These are phyloP conservation scores for Crocidura indochinensis DNA, from an alignment of 2,797 vertebrate genomes.

Conservation along the genomic window DNA sequence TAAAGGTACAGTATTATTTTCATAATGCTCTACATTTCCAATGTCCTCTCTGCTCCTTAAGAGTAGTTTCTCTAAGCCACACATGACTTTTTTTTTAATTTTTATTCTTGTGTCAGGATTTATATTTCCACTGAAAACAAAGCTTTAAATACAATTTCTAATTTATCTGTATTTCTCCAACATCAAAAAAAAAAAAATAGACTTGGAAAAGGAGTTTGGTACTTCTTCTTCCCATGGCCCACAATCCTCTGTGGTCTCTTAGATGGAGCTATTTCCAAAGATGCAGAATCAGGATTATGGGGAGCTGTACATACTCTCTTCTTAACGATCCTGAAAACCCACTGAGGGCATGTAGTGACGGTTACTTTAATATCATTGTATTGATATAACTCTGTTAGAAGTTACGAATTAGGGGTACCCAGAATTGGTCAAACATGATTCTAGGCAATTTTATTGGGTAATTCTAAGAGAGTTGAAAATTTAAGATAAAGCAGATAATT, in stretches of 20 bases:
- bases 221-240: background rate
- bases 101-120: conserved; percentile 60
- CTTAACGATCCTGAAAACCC: background rate
- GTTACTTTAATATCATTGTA: conserved; percentile 6
- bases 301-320: background rate
- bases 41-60: conserved; percentile 46
- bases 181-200: background rate
- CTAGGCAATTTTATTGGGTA: background rate
- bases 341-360: background rate
- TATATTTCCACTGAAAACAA: conserved; percentile 1
- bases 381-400: no score
- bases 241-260: background rate
- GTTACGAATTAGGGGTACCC: background rate
- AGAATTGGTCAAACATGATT: background rate
- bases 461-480: conserved; percentile 10
- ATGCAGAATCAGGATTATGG: background rate
- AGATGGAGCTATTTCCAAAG: no score
- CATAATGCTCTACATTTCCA: conserved; percentile 64
- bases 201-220: background rate
- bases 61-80: background rate
- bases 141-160: background rate
- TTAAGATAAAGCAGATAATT: conserved; percentile 6
- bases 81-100: background rate
- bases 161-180: background rate
- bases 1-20: conserved; percentile 35